Base-by-base conservation (phyloP, 1,140 invertebrate species). In the Apis dorsata region DNA sequence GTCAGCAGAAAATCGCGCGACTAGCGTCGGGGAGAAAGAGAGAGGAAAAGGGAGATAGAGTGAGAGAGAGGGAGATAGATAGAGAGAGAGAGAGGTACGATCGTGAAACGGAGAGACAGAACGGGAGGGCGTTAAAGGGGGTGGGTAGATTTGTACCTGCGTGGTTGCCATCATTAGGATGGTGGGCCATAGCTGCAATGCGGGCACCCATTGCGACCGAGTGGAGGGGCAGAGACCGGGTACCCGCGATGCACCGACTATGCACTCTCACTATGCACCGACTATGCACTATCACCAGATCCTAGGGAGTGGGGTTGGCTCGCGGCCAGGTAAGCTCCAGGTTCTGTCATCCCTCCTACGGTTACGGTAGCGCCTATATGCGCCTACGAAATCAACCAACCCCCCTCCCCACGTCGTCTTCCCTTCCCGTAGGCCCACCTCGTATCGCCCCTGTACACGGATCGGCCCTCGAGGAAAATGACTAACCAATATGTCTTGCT, bases 111-210 rank as follows among this genome's bases (percentile, higher is more conserved):
- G 72, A 79, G 78, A 44, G 53, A 71, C 63, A 66, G 59, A 78
- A 69, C 65, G 75, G 44, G 75, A 59, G 79, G 83, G 75, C 63
- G 83, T 28, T 21, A 28, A 76, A 76, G 57, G 79, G 79, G 68
- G 81, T 77, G 87, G 81, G 86, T 90, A 85, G 87, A 90, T 89
- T 90, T 83, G 88, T 91, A 90, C 88, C 90, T 91, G 90, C 87
- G 87, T 93, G 90, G 88, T 91, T 91, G 87, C 89, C 90, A 92
- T 92, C 90, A 92, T 91, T 92, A 92, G 90, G 86, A 91, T 91
- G 90, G 90, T 91, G 90, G 89, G 89, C 90, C 88, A 87, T 90
- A 92, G 89, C 91, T 93, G 92, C 92, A 93, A 92, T 93, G 92
- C 92, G 91, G 92, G 89, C 86, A 89, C 83, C 89, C 82, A 92